These are phyloP conservation scores for Lasioglossum zephyrum DNA, from an alignment of 2,888 invertebrate species.

Conservation along the genomic window DNA sequence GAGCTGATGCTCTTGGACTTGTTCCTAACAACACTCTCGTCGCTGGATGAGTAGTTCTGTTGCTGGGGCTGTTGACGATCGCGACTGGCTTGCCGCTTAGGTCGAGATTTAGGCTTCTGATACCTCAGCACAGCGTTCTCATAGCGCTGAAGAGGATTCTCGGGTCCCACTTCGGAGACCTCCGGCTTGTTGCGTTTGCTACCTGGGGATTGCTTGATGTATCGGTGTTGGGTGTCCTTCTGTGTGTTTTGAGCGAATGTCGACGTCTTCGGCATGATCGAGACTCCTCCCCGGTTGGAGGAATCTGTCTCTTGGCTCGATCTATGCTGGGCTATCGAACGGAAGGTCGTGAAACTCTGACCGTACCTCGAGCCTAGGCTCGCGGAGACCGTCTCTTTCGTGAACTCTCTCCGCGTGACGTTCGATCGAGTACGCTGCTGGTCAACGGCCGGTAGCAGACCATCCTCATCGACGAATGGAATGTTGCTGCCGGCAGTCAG, in stretches of 20 bases:
- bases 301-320: constrained; percentile 8
- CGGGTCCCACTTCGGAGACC: constrained; percentile 30
- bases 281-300: neutral
- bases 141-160: constrained; percentile 70
- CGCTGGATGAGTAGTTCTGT: constrained; percentile 76
- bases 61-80: constrained; percentile 66
- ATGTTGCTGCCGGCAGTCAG: constrained; percentile 66
- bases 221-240: constrained; percentile 46
- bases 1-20: constrained; percentile 80
- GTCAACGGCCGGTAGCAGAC: constrained; percentile 35
- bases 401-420: constrained; percentile 43
- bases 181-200: constrained; percentile 42
- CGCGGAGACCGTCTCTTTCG: constrained; percentile 29
- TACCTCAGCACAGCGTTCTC: constrained; percentile 72
- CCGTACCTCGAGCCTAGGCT: constrained; percentile 38
- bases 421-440: constrained; percentile 48
- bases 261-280: constrained; percentile 10
- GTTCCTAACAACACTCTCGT: constrained; percentile 74
- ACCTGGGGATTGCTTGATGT: constrained; percentile 40
- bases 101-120: constrained; percentile 66
- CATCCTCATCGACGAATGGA: constrained; percentile 75
- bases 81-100: constrained; percentile 59
- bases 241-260: constrained; percentile 44
- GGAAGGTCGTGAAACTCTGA: constrained; percentile 53
- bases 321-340: constrained; percentile 31